Percentiles rank a stretch among this genome's conserved stretches.
Conservation (phyloP, 2,113 vertebrate species). For the Aptenodytes patagonicus region DNA sequence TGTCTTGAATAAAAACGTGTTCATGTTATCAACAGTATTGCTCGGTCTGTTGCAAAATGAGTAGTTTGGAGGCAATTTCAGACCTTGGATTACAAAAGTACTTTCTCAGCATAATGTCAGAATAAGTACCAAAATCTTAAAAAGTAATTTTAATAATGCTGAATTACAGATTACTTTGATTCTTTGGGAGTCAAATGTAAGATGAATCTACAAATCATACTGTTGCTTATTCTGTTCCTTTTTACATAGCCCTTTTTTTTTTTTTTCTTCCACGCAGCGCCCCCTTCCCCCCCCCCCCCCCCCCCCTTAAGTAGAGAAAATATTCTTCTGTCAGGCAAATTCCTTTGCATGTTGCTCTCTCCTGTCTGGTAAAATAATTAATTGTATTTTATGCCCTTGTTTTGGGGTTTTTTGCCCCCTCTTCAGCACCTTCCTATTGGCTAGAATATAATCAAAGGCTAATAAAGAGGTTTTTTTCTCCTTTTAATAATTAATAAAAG, state of each 20-base stretch:
- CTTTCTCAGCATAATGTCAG: neutral
- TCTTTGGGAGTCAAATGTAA: neutral
- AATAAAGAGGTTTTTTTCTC: neutral
- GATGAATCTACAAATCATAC: neutral
- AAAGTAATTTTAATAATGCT: neutral
- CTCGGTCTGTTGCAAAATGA: neutral
- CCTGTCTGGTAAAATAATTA: neutral
- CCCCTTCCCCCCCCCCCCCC: too few relatives aligned
- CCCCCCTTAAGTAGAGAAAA: neutral
- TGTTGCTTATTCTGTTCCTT: neutral
- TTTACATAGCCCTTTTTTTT: neutral
- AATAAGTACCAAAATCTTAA: neutral
- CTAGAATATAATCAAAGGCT: neutral
- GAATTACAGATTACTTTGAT: neutral
- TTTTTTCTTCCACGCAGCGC: too few relatives aligned
- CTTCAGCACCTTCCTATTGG: neutral
- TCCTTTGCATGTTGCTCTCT: neutral
- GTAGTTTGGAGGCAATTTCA: neutral
- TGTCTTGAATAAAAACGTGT: neutral
- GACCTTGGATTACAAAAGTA: neutral
- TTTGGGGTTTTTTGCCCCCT: accelerated
- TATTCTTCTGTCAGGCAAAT: neutral
- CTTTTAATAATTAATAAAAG: neutral
- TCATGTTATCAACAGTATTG: neutral
- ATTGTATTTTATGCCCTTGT: neutral